A percentile compares a stretch with the other conserved stretches of the same genome.
phyloP scores from a whole-genome alignment of 2,888 invertebrate genomes.

The Melanotus villosus region DNA sequence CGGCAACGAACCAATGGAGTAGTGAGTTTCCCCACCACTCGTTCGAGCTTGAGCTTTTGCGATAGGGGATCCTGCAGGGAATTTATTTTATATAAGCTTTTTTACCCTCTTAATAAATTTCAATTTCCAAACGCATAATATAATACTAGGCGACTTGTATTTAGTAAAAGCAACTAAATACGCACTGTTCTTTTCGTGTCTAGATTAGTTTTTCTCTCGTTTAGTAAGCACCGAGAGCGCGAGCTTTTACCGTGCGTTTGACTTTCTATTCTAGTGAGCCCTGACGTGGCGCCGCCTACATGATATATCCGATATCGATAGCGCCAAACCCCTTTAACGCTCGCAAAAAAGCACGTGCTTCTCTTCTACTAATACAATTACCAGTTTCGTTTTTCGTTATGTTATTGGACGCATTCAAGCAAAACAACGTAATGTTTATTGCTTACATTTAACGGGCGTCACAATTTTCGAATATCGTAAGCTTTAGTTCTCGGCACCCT shows the following conservation, averaged over 20 bases:
- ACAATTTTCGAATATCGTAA: background rate
- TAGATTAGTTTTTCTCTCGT: constrained; percentile 6
- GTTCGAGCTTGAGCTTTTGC: constrained; percentile 40
- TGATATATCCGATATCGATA: constrained; percentile 66
- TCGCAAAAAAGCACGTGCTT: constrained; percentile 64
- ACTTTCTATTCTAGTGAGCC: constrained; percentile 43
- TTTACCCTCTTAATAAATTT: constrained; percentile 48
- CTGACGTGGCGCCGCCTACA: constrained; percentile 58
- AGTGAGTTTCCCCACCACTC: constrained; percentile 55
- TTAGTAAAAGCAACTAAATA: constrained; percentile 40
- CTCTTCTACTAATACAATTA: constrained; percentile 29
- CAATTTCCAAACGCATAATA: constrained; percentile 45
- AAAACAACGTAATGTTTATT: constrained; percentile 15
- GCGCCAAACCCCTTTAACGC: constrained; percentile 57
- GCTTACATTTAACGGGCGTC: background rate
- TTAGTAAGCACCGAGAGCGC: constrained; percentile 11
- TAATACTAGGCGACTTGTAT: constrained; percentile 39
- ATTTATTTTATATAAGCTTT: constrained; percentile 48
- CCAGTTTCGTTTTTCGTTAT: constrained; percentile 21
- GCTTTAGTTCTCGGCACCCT: background rate
- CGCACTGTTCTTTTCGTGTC: constrained; percentile 23
- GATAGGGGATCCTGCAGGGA: constrained; percentile 47
- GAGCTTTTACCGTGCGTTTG: constrained; percentile 27
- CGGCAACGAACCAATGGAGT: constrained; percentile 62
- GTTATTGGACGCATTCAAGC: constrained; percentile 1